phyloP scores from a whole-genome alignment of 1,140 invertebrate genomes.

The Rhizoglyphus robini region DNA sequence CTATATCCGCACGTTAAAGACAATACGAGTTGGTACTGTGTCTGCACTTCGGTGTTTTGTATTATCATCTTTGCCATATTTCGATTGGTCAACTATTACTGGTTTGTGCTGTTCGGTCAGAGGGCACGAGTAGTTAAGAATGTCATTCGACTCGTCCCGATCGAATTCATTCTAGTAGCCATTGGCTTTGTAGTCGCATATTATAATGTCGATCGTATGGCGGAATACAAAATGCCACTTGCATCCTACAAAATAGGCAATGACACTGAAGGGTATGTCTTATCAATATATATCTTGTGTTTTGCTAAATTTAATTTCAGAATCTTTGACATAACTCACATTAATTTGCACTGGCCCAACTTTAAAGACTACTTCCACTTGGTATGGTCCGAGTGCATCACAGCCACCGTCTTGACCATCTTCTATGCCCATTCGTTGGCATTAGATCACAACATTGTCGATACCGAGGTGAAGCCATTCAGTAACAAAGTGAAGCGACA shows the following conservation, averaged over 20 bases:
- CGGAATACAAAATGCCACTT: neutral
- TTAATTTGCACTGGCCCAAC: neutral
- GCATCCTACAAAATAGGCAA: neutral
- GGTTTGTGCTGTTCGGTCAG: neutral
- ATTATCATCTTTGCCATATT: neutral
- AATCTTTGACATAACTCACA: neutral
- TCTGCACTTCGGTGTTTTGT: neutral
- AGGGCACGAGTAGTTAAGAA: neutral
- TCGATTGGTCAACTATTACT: neutral
- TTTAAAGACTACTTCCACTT: neutral
- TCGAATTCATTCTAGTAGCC: neutral
- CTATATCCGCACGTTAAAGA: neutral
- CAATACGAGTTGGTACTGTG: constrained; percentile 1
- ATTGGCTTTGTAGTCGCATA: neutral
- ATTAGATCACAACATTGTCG: neutral
- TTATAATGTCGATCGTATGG: neutral
- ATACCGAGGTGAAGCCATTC: neutral
- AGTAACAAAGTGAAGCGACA: neutral
- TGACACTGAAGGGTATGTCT: neutral
- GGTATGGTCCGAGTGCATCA: neutral
- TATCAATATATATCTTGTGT: neutral
- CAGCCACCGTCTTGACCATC: neutral
- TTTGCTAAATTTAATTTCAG: neutral
- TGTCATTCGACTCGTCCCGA: neutral
- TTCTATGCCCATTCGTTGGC: constrained; percentile 7